Evolutionary conservation across 2,888 invertebrate species (phyloP).

Genomic region (Furcula furcula): DNA sequence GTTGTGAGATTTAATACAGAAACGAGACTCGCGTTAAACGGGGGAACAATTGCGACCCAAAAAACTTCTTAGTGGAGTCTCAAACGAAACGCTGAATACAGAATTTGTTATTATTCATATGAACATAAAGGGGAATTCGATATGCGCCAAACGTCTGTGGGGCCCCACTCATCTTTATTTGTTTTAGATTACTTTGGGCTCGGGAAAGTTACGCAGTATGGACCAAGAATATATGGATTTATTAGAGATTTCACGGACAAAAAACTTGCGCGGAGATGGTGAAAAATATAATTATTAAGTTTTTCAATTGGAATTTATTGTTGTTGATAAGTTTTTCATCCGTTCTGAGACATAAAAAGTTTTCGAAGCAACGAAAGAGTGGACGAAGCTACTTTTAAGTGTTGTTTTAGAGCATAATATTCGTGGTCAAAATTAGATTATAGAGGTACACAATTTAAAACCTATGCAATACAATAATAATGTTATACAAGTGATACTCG

Average conservation of each 20-base stretch:
- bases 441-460: no score
- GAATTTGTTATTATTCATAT: conserved; percentile 64
- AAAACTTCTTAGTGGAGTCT: conserved; percentile 41
- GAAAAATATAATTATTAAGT: conserved; percentile 60
- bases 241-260: conserved; percentile 47
- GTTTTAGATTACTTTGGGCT: conserved; percentile 78
- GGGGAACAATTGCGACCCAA: conserved; percentile 26
- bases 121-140: conserved; percentile 62
- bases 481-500: no score
- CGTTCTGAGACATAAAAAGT: no score
- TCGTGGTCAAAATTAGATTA: no score
- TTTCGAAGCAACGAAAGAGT: no score
- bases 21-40: conserved; percentile 32
- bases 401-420: no score
- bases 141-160: conserved; percentile 64
- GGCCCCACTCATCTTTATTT: conserved; percentile 74
- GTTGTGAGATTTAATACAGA: conserved; percentile 23
- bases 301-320: conserved; percentile 58
- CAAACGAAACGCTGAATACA: conserved; percentile 45
- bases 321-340: background rate
- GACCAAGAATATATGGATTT: conserved; percentile 59
- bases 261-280: conserved; percentile 30
- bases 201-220: conserved; percentile 53
- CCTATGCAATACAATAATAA: no score
- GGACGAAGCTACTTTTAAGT: no score